A percentile compares a stretch with the other conserved stretches of the same genome.
These are phyloP conservation scores for Aphaenogaster rudis DNA, from an alignment of 1,140 invertebrate genomes.

Conservation along the genomic window DNA sequence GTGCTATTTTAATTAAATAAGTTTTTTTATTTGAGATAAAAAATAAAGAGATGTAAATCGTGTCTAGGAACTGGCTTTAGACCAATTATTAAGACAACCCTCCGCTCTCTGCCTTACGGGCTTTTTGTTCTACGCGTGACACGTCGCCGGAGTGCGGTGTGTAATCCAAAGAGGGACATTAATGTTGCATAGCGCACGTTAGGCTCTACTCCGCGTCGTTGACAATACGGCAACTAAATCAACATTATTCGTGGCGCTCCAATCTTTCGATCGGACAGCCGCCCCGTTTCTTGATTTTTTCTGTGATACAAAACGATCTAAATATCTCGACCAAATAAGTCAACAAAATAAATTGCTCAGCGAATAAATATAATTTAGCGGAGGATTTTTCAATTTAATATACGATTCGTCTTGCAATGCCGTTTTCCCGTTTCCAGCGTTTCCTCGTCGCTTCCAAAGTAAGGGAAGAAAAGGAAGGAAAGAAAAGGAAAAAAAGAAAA, in stretches of 20 bases:
- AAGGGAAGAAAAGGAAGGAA: not conserved
- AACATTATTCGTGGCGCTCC: constrained; percentile 75
- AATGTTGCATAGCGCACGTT: constrained; percentile 81
- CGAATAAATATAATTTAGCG: not conserved
- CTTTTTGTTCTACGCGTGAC: constrained; percentile 57
- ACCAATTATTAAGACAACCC: not conserved
- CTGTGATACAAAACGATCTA: not conserved
- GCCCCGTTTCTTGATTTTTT: constrained; percentile 20
- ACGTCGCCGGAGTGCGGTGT: constrained; percentile 63
- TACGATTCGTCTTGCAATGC: not conserved
- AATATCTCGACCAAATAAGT: too few relatives aligned
- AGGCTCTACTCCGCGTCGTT: constrained; percentile 77
- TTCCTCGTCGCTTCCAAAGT: not conserved
- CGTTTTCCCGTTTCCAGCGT: not conserved
- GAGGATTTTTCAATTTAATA: constrained; percentile 25
- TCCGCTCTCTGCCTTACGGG: not conserved
- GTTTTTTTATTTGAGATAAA: not conserved
- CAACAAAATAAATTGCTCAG: not conserved
- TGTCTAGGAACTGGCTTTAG: not conserved
- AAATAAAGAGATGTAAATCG: constrained; percentile 45
- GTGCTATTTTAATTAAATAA: not conserved
- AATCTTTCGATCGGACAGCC: constrained; percentile 57
- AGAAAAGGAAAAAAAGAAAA: constrained; percentile 1
- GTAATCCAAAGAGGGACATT: constrained; percentile 82
- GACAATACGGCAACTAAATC: constrained; percentile 79